Percentiles rank a stretch among this genome's conserved stretches.
Conservation (phyloP, 2,113 vertebrate genomes). For the Dolichallabes microphthalmus region DNA sequence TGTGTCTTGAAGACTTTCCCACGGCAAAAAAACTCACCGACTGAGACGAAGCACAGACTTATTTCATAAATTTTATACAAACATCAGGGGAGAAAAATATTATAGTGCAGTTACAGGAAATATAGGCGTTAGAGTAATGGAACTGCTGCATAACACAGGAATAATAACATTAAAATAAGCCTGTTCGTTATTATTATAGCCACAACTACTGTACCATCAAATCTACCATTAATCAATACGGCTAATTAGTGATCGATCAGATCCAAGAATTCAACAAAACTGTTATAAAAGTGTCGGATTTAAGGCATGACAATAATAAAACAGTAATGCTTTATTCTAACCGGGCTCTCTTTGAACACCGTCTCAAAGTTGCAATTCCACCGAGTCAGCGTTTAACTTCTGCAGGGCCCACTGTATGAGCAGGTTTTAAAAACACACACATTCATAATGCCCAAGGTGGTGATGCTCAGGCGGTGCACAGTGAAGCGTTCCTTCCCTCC, state of each 20-base stretch:
- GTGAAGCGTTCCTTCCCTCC: not conserved
- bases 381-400: slow-evolving; percentile 7
- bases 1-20: not conserved
- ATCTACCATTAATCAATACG: not conserved
- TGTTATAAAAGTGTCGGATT: not conserved
- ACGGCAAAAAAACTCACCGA: not conserved
- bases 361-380: not conserved
- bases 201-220: not conserved
- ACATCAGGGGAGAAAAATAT: not conserved
- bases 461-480: not conserved
- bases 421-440: slow-evolving; percentile 1
- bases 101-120: not conserved
- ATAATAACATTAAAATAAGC: not conserved
- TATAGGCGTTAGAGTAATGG: not conserved
- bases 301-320: no score
- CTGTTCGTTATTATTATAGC: no score
- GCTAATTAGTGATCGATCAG: not conserved
- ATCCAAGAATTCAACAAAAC: not conserved
- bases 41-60: not conserved
- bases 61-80: not conserved
- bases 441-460: slow-evolving; percentile 21
- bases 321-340: not conserved
- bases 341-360: not conserved
- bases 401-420: not conserved
- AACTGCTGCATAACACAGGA: not conserved